Percentiles rank a stretch among this genome's conserved stretches.
phyloP scores from a whole-genome alignment of 2,888 invertebrate genomes.

The Penaeus monodon region DNA sequence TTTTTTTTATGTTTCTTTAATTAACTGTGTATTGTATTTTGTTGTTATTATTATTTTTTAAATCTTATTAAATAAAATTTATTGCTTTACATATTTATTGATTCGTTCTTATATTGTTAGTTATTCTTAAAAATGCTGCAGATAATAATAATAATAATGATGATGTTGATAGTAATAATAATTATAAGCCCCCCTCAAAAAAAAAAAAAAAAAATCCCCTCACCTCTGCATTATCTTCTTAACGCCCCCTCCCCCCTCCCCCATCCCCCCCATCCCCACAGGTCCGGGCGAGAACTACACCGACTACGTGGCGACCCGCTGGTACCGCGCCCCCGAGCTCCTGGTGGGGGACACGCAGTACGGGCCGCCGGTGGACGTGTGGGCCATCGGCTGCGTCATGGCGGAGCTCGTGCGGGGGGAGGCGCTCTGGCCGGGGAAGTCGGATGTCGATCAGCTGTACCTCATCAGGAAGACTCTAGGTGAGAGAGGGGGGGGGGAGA shows the following conservation, averaged over 20 bases:
- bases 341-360: slow-evolving; percentile 92
- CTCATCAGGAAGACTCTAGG: slow-evolving; percentile 89
- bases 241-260: background rate
- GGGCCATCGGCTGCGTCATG: slow-evolving; percentile 86
- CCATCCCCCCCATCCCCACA: slow-evolving; percentile 67
- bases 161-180: too few relatives aligned
- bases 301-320: slow-evolving; percentile 98
- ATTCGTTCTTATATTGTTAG: too few relatives aligned
- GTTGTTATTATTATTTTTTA: too few relatives aligned
- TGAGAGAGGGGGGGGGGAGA: background rate
- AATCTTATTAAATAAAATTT: too few relatives aligned
- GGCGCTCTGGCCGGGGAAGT: slow-evolving; percentile 98
- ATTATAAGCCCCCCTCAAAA: too few relatives aligned
- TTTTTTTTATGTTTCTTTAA: too few relatives aligned
- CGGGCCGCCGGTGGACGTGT: slow-evolving; percentile 86
- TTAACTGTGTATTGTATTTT: too few relatives aligned
- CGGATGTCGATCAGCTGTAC: slow-evolving; percentile 97
- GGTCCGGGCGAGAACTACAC: slow-evolving; percentile 98
- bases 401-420: slow-evolving; percentile 78
- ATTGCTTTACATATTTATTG: too few relatives aligned
- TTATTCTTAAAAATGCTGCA: too few relatives aligned
- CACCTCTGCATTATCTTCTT: too few relatives aligned
- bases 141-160: too few relatives aligned
- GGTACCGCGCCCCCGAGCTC: slow-evolving; percentile 97
- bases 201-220: too few relatives aligned